Conservation (phyloP, 2,797 vertebrate species). For the Acrossocheilus fasciatus region DNA sequence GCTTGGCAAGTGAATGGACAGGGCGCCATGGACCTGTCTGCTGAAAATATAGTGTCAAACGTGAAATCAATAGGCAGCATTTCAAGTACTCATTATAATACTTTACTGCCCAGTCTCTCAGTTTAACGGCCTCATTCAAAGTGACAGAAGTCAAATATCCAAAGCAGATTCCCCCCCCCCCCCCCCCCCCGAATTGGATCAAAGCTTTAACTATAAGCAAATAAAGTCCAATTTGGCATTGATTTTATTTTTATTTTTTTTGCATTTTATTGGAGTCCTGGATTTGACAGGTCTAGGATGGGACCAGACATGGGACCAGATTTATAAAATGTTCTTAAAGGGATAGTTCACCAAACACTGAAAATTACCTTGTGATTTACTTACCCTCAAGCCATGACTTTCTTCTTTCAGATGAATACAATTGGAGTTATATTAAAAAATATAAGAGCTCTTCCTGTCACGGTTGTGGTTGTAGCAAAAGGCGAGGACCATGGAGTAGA, state of each 20-base stretch:
- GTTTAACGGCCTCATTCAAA: not conserved
- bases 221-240: not conserved
- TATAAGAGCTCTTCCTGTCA: not conserved
- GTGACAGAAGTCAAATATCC: not conserved
- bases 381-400: not conserved
- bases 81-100: not conserved
- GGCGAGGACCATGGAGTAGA: no score
- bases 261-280: not conserved
- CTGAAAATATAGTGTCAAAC: not conserved
- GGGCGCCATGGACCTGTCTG: not conserved
- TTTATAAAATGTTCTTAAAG: not conserved
- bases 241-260: no score
- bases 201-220: not conserved
- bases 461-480: no score
- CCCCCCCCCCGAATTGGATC: no score
- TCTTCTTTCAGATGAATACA: not conserved
- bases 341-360: not conserved
- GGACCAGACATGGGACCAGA: not conserved
- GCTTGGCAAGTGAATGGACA: not conserved
- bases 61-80: not conserved
- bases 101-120: not conserved
- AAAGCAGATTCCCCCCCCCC: not conserved
- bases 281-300: not conserved
- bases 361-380: not conserved
- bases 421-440: not conserved